These are phyloP conservation scores for Ctenomys sociabilis DNA, from an alignment of 2,113 vertebrate genomes.

Conservation along the genomic window DNA sequence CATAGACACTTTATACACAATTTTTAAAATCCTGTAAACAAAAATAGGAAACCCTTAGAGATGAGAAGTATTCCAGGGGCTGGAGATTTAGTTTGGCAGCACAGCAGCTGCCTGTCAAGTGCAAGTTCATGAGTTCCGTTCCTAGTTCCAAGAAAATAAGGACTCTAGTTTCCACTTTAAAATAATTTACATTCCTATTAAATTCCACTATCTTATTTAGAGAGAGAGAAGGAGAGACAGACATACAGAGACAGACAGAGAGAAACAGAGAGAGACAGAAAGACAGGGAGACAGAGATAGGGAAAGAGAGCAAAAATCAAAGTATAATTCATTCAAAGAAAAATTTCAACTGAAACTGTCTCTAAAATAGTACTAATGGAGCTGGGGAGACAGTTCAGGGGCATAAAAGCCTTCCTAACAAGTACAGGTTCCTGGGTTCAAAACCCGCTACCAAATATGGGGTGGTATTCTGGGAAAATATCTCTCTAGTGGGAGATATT, in stretches of 20 bases:
- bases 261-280: background rate
- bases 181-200: background rate
- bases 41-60: background rate
- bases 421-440: no score
- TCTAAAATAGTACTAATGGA: background rate
- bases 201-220: background rate
- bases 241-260: background rate
- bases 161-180: background rate
- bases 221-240: background rate
- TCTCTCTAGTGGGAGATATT: no score
- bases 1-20: no score
- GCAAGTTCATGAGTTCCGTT: no score
- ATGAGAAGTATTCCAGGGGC: background rate
- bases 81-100: no score
- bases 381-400: no score
- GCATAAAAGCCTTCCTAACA: no score
- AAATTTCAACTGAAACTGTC: background rate
- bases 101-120: no score
- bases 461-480: no score
- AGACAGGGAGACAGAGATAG: fast-evolving
- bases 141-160: no score
- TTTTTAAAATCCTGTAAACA: background rate
- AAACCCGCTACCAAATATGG: no score
- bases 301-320: background rate
- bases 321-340: background rate